Evolutionary conservation across 2,113 vertebrate species (phyloP).

Genomic region (Tringa solitaria): DNA sequence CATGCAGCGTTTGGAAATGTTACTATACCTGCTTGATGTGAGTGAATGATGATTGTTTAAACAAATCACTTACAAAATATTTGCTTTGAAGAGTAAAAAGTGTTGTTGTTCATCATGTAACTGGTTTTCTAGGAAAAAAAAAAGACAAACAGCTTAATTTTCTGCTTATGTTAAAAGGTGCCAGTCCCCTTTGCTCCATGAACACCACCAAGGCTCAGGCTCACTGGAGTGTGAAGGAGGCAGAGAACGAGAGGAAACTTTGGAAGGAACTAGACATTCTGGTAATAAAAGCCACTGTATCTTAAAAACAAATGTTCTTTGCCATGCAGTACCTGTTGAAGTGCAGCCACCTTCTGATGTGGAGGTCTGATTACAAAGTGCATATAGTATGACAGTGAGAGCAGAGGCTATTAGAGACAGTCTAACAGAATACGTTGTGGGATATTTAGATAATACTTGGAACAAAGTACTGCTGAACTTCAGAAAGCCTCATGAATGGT

Average conservation of each 20-base stretch:
- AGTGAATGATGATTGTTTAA: background rate
- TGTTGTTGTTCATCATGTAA: background rate
- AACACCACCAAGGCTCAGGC: constrained; percentile 80
- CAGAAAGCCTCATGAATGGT: background rate
- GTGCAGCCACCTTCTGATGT: background rate
- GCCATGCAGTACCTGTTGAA: background rate
- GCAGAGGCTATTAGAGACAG: background rate
- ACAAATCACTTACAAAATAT: background rate
- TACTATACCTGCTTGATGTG: background rate
- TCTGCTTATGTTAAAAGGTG: constrained; percentile 76
- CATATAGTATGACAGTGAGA: background rate
- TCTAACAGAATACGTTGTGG: background rate
- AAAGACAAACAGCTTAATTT: background rate
- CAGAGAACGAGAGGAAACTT: constrained; percentile 83
- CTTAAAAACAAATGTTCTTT: background rate
- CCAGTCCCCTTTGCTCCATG: constrained; percentile 88
- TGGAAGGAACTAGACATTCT: constrained; percentile 85
- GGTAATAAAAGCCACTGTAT: constrained; percentile 66
- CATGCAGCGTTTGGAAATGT: background rate
- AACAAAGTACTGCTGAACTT: background rate
- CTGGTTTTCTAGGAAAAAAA: background rate
- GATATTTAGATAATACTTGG: background rate
- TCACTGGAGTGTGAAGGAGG: constrained; percentile 81
- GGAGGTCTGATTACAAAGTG: background rate
- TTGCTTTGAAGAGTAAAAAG: background rate